Base-by-base conservation (phyloP, 2,888 invertebrate species). In the Empis stercorea region DNA sequence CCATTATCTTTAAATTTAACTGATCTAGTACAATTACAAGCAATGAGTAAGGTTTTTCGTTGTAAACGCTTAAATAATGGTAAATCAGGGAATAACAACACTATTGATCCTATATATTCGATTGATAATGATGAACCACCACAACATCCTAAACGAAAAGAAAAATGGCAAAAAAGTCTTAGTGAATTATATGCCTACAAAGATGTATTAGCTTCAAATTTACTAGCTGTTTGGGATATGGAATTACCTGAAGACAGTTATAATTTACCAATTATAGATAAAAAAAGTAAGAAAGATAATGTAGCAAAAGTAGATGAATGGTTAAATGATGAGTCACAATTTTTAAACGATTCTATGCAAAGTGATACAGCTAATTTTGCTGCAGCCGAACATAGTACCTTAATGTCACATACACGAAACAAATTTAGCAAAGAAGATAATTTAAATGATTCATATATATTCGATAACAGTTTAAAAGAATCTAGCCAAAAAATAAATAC, bases 151-250 rank as follows among this genome's bases (percentile, higher is more conserved):
- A 49, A 46, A 45, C 47, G 45, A 13, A 51, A 44, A 6, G 40
- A 56, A 10, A 56, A 58, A 10, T 63, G 62, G 62, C 59, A 59
- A 45, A 59, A 57, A 46, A 50, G 61, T 2, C 32, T 58, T 15
- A 30, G 49, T 17, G 38, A 48, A 2, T 51, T 62, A 14, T 47
- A 52, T 41, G 46, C 52, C 1, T 63, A 53, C 46, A 61, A 60
- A 51, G 62, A 63, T 51, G 59, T 55, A 2, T 52, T 63, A 10
- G 60, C 54, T 3, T 1, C 51, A 5, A 55, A 58, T 48, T 40
- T 63, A 39, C 47, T 62, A 14, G 48, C 56, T 1, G 48, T 59
- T 46, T 62, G 62, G 62, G 61, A 59, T 45, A 52, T 61, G 44
- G 57, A 58, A 14, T 40, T 48, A 15, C 54, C 56, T 11, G 50